Base-by-base conservation (phyloP, 1,140 invertebrate genomes). In the Caerostris darwini region DNA sequence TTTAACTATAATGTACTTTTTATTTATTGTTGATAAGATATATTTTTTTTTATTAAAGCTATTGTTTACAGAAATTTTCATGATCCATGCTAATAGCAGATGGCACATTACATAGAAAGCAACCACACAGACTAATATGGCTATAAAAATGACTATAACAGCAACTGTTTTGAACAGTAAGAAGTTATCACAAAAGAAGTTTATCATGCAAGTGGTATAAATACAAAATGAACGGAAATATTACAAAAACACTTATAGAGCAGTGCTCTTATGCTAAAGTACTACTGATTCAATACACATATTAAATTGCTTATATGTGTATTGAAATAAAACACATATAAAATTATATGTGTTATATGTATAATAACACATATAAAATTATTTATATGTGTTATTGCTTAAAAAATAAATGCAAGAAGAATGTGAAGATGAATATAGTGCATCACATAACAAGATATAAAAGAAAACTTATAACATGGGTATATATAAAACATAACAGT, bases 371-470 rank as follows among this genome's bases (percentile, higher is more conserved):
- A 34, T 34, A 34, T 34, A 34, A 34, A 34, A 34, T 34, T 34
- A 34, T 34, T 34, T 34, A 34, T 34, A 34, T 34, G 34, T 34
- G 34, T 34, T 77, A 83, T 12, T 17, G 14, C 56, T 83, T 57
- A 83, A 83, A 83, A 83, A 83, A 83, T 83, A 83, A 83, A 83
- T 83, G 82, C 82, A 83, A 58, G 53, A 57, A 83, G 17, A 56
- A n/a, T n/a, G 56, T 7, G 57, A 5, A 83, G 17, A 57, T 10
- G 19, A 12, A 83, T 17, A 64, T n/a, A 56, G 19, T 7, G 57
- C 54, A 83, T 83, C 19, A 83, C 12, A 14, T 17, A 57, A 56
- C 14, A 56, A 57, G 53, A 7, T 17, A n/a, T 19, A 56, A 4
- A 83, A 58, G n/a, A 19, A 50, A 64, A 64, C 3, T 64, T 61